Base-by-base conservation (phyloP, 2,888 invertebrate genomes). In the Barypeithes pellucidus region DNA sequence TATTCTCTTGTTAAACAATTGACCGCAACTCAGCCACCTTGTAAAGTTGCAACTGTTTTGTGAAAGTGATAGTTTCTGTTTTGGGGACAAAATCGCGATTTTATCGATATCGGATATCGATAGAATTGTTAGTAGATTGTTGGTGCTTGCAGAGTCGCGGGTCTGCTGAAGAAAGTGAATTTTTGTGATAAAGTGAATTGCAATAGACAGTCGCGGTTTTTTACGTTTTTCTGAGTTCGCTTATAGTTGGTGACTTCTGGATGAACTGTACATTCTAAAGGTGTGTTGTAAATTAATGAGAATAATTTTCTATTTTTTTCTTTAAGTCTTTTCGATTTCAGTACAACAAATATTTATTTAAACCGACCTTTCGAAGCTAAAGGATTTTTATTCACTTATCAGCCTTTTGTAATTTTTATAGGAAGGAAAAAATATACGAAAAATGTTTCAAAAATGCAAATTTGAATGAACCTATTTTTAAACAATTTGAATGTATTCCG, bases 31-130 rank as follows among this genome's bases (percentile, higher is more conserved):
- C 62, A 18, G 70, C 60, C 66, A 66, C 60, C 57, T 67, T 45
- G 50, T 62, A 18, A 9, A 41, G 54, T 68, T 63, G 65, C 73
- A 73, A 73, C 73, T 73, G 73, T 73, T 73, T 73, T 68, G 73
- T 73, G 73, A 73, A 73, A 73, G 73, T 73, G 73, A 73, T 63
- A 68, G 68, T 73, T 73, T 72, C 43, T 67, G 67, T 67, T 67
- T 73, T 68, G 73, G 73, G 73, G 60, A 68, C 67, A 60, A 57
- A 73, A 57, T 68, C 41, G 45, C 24, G 39, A 18, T 41, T 29
- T 65, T 65, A 61, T 59, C 43, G 29, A 54, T 68, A 50, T 12
- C 18, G 33, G 24, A 14, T 45, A 54, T 65, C 22, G 63, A 68
- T 57, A 41, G 45, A 62, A 45, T 16, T 50, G 69, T 62, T 39